A percentile compares a stretch with the other conserved stretches of the same genome.
Evolutionary conservation across 1,140 invertebrate genomes (phyloP).

Genomic region (Cyphomyrmex costatus): DNA sequence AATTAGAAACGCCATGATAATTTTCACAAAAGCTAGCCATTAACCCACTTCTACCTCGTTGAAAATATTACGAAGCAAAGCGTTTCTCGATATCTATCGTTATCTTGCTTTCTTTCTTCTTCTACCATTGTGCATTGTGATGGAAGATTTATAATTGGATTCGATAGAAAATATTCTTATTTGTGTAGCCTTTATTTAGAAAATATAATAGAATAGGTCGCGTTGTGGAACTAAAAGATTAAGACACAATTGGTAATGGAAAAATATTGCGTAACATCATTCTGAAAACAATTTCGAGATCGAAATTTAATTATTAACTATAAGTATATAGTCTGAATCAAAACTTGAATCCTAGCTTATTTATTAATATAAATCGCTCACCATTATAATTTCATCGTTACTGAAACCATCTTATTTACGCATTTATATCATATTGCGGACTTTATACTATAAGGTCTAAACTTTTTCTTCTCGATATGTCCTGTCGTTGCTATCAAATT

Average conservation of each 20-base stretch:
- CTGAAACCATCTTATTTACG: conserved; percentile 8
- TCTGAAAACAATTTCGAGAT: not conserved
- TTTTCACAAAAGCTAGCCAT: conserved; percentile 77
- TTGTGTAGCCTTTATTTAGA: not conserved
- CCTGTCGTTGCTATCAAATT: conserved; percentile 23
- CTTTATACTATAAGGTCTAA: conserved; percentile 5
- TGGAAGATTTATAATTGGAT: conserved; percentile 2
- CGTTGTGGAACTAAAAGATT: not conserved
- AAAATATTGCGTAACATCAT: not conserved
- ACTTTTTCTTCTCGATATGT: conserved; percentile 19
- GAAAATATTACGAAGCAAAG: conserved; percentile 63
- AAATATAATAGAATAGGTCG: not conserved
- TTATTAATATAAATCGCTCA: not conserved
- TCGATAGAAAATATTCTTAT: conserved; percentile 1
- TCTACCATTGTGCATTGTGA: not conserved
- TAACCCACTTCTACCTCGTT: conserved; percentile 73
- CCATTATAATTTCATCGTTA: not conserved
- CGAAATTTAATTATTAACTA: not conserved
- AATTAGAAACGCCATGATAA: conserved; percentile 80
- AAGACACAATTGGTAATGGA: not conserved
- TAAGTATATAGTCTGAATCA: not conserved
- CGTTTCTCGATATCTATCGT: conserved; percentile 35
- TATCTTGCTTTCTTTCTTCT: not conserved
- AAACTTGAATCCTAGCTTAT: not conserved
- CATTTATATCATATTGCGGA: not conserved